phyloP scores from a whole-genome alignment of 1,140 invertebrate genomes.

The Leptinotarsa texana region DNA sequence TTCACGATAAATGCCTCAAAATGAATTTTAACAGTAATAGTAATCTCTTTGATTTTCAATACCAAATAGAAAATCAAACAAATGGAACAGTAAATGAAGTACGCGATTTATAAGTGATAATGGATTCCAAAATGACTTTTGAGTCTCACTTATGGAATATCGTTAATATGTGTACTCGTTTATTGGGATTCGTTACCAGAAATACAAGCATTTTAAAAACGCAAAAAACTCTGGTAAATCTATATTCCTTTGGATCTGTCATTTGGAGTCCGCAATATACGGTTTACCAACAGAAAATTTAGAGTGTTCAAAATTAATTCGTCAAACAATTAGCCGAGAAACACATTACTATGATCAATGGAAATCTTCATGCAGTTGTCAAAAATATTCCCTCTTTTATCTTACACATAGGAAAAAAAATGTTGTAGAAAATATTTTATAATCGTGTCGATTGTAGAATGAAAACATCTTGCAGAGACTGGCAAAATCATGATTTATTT shows the following conservation, averaged over 20 bases:
- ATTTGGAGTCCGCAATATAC: not conserved
- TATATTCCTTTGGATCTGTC: not conserved
- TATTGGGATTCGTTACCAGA: too few relatives aligned
- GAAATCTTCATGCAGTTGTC: not conserved
- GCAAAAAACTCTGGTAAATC: too few relatives aligned
- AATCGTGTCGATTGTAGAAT: not conserved
- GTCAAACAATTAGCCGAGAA: not conserved
- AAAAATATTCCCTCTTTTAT: not conserved
- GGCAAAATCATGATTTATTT: not conserved
- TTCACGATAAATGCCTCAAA: too few relatives aligned
- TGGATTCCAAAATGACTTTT: too few relatives aligned
- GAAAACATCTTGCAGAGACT: not conserved
- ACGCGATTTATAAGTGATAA: too few relatives aligned
- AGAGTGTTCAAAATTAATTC: not conserved
- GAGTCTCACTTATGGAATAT: too few relatives aligned
- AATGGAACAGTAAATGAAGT: too few relatives aligned
- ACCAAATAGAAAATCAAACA: too few relatives aligned
- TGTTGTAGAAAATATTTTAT: slow-evolving; percentile 1
- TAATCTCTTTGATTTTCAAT: too few relatives aligned
- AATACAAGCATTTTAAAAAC: too few relatives aligned
- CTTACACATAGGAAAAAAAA: not conserved
- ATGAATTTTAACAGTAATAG: too few relatives aligned
- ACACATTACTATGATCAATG: not conserved
- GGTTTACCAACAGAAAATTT: not conserved
- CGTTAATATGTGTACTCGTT: too few relatives aligned